Evolutionary conservation across 2,113 vertebrate species (phyloP).

Genomic region (Salvelinus alpinus): DNA sequence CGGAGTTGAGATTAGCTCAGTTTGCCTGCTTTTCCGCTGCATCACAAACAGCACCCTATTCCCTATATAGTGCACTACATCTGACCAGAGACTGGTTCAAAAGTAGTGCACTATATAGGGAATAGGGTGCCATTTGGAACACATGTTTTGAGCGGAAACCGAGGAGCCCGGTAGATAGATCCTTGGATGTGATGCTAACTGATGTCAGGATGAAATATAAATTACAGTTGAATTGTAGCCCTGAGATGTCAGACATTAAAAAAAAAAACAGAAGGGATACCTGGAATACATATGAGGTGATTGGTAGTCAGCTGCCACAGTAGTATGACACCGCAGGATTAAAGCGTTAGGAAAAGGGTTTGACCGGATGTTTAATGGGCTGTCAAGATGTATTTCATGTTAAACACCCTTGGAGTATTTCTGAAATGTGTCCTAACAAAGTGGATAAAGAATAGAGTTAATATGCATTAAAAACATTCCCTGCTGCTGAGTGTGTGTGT

Average conservation of each 20-base stretch:
- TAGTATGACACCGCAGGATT: constrained; percentile 42
- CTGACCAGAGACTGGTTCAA: too few species aligned
- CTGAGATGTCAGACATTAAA: constrained; percentile 63
- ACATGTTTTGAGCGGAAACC: constrained; percentile 30
- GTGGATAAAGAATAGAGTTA: constrained; percentile 29
- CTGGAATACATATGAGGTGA: constrained; percentile 64
- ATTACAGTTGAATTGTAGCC: constrained; percentile 67
- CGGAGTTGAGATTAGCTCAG: too few species aligned
- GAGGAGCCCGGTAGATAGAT: constrained; percentile 23
- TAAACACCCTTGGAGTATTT: constrained; percentile 26
- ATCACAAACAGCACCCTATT: too few species aligned
- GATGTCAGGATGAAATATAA: constrained; percentile 68
- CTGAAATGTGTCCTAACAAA: constrained; percentile 32
- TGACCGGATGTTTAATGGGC: constrained; percentile 6
- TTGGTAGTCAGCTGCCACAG: constrained; percentile 51
- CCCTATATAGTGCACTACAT: too few species aligned
- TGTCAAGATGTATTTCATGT: constrained; percentile 51
- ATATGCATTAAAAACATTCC: constrained; percentile 37
- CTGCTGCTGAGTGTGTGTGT: constrained; percentile 19
- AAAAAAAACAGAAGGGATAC: constrained; percentile 58
- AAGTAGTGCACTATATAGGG: too few species aligned
- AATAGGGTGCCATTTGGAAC: too few species aligned
- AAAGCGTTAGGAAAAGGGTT: constrained; percentile 48
- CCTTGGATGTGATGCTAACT: constrained; percentile 65
- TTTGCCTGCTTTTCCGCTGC: too few species aligned